Evolutionary conservation across 2,113 vertebrate genomes (phyloP), one percentile per base, ranked within the genome.

Genomic region (Macroglossus sobrinus): DNA sequence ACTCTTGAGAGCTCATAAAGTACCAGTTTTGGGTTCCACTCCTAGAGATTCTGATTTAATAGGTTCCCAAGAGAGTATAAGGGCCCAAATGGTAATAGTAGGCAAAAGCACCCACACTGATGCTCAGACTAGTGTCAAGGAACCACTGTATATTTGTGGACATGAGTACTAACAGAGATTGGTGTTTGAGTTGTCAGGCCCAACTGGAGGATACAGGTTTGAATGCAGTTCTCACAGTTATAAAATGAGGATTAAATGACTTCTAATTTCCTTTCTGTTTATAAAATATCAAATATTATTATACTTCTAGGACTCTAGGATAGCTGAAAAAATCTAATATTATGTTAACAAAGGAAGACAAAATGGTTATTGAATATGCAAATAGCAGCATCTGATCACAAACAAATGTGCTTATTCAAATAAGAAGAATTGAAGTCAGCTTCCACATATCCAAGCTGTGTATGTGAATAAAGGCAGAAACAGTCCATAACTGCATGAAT

Each of bases 11-110:
- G 55, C 33, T 92, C 13, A 2, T 74, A 93, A 86, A 43, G 35
- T 81, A 84, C 4, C 18, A 84, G 0, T 64, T 59, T 97, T 45
- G 30, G 33, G 40, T 84, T 88, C 57, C 7, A 91, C 19, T 45
- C 22, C 45, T 38, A 91, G 30, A 91, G 69, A 89, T 30, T 90
- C 47, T 81, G 38, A 89, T 76, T 95, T 94, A 88, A 85, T 55
- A 93, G 38, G 22, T 81, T 91, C 35, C 82, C 30, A 95, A 76
- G n/a, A 76, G 47, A 91, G 15, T 61, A 6, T 28, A 81, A 90
- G 53, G 26, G 43, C 43, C 7, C 15, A 61, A 82, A 40, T 71
- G 14, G 55, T 78, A 57, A 81, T 91, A 78, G 45, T 85, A 85
- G 24, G 15, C 6, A 85, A 96, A 81, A 55, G 82, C n/a, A 81